A percentile compares a stretch with the other conserved stretches of the same genome.
These are phyloP conservation scores for Cheiracanthium punctorium DNA, from an alignment of 2,888 invertebrate genomes.

Conservation along the genomic window DNA sequence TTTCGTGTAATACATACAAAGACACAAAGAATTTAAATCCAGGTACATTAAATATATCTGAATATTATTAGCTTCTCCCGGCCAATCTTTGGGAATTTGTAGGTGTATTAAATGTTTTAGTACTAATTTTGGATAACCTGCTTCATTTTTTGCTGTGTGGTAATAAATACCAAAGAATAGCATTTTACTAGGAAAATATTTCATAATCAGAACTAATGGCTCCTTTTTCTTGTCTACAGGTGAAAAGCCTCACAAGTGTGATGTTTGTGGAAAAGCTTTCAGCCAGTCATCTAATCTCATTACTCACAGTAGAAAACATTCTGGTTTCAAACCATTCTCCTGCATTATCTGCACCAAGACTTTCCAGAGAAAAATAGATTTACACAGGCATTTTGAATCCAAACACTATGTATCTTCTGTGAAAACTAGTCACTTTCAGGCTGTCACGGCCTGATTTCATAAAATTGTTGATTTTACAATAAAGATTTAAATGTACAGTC, in stretches of 20 bases:
- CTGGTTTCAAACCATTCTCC: slow-evolving; percentile 98
- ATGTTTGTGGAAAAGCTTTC: slow-evolving; percentile 98
- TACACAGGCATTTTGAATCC: slow-evolving; percentile 95
- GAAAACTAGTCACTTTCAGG: neutral
- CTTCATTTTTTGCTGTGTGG: too few species aligned
- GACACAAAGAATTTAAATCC: too few species aligned
- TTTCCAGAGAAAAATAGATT: slow-evolving; percentile 87
- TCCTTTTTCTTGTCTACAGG: slow-evolving; percentile 80
- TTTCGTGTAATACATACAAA: too few species aligned
- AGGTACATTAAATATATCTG: too few species aligned
- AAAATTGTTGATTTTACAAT: neutral
- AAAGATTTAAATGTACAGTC: too few species aligned
- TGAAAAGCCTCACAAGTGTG: slow-evolving; percentile 98
- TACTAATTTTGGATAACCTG: too few species aligned
- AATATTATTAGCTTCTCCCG: too few species aligned
- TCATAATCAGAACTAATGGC: too few species aligned
- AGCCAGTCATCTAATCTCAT: slow-evolving; percentile 98
- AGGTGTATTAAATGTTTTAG: too few species aligned
- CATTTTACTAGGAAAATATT: too few species aligned
- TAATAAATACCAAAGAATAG: too few species aligned
- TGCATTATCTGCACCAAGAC: slow-evolving; percentile 96
- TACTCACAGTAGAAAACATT: slow-evolving; percentile 98
- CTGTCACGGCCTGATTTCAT: neutral
- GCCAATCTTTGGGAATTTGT: too few species aligned
- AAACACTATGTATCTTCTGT: slow-evolving; percentile 81